Conservation (phyloP, 2,888 invertebrate species). For the Calameuta idolon region DNA sequence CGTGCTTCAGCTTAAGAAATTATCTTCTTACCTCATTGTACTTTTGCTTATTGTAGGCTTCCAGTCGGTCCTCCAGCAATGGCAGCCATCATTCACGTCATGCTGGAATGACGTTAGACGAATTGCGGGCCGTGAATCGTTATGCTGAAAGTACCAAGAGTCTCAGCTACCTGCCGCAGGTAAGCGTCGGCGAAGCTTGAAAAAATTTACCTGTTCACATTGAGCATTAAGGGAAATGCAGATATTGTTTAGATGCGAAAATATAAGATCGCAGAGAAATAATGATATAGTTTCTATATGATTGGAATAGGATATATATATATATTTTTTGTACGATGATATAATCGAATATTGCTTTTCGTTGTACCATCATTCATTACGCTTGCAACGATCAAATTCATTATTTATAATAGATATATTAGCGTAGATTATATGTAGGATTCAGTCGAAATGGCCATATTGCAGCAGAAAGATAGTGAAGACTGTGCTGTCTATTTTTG, state of each 20-base stretch:
- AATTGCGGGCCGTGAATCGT: conserved; percentile 86
- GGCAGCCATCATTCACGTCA: conserved; percentile 78
- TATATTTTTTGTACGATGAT: not conserved
- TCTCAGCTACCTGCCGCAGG: conserved; percentile 91
- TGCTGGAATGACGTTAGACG: conserved; percentile 83
- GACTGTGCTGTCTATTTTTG: not conserved
- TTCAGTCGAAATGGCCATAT: not conserved
- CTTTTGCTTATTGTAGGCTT: conserved; percentile 40
- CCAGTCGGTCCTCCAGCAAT: conserved; percentile 78
- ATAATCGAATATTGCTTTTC: not conserved
- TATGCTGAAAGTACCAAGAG: conserved; percentile 94
- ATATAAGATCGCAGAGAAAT: not conserved
- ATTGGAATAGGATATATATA: not conserved
- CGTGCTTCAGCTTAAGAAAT: not conserved
- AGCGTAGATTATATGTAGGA: conserved; percentile 4
- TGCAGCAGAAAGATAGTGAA: not conserved
- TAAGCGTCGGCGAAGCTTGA: conserved; percentile 69
- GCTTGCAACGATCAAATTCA: conserved; percentile 8
- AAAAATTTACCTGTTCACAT: not conserved
- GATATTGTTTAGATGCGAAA: not conserved
- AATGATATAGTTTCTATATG: not conserved
- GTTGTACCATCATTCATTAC: not conserved
- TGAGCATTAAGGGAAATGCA: no score
- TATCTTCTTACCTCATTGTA: not conserved
- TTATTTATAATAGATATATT: conserved; percentile 16